Percentiles rank a stretch among this genome's conserved stretches.
Conservation (phyloP, 35 echinoderm and acorn worm genomes). For the Strongylocentrotus purpuratus region DNA sequence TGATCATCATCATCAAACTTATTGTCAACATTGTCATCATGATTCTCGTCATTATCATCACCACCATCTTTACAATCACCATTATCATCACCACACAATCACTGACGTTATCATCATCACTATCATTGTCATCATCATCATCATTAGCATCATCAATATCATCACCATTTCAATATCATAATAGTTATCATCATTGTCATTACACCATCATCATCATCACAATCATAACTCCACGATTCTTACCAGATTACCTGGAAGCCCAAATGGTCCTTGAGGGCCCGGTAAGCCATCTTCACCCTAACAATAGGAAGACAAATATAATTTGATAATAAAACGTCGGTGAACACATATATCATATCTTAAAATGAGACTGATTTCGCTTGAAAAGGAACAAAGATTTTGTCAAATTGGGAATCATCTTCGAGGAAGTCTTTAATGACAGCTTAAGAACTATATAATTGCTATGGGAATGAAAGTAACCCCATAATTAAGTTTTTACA, state of each 20-base stretch:
- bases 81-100: background rate
- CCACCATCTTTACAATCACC: no score
- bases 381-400: background rate
- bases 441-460: no score
- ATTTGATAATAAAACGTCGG: background rate
- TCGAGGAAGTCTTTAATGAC: no score
- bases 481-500: no score
- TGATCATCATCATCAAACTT: background rate
- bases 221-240: background rate
- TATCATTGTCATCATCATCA: background rate
- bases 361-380: background rate
- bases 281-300: constrained; percentile 42
- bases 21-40: background rate
- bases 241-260: constrained; percentile 43
- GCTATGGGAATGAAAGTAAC: no score
- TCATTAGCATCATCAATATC: background rate
- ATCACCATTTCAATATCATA: background rate
- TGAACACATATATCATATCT: background rate
- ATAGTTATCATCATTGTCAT: background rate
- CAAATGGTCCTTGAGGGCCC: constrained; percentile 43
- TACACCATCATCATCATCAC: background rate
- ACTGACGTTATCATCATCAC: background rate
- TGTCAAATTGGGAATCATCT: background rate
- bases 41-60: no score
- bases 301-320: no score